Evolutionary conservation across 2,797 vertebrate species (phyloP).

Genomic region (Sparus aurata): DNA sequence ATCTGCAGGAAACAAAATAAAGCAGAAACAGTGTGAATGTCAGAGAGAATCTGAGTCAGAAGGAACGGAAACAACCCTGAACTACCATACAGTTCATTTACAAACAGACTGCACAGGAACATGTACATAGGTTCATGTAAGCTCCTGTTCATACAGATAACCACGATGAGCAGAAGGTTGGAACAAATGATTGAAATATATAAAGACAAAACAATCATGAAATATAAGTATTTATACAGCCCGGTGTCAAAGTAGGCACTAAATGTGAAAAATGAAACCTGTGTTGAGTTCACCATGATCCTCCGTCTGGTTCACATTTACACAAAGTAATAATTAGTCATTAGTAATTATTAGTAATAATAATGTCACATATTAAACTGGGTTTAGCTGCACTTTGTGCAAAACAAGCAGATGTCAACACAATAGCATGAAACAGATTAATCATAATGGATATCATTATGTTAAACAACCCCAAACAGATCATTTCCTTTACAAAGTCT

Average conservation of each 20-base stretch:
- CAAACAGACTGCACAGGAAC: constrained; percentile 51
- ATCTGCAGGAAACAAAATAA: constrained; percentile 66
- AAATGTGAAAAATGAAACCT: constrained; percentile 37
- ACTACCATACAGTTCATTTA: constrained; percentile 19
- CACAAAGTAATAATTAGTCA: background rate
- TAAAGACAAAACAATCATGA: constrained; percentile 2
- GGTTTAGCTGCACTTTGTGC: too few relatives aligned
- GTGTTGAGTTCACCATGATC: constrained; percentile 25
- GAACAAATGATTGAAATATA: constrained; percentile 10
- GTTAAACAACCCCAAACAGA: background rate
- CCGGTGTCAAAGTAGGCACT: constrained; percentile 33
- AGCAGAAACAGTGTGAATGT: too few relatives aligned
- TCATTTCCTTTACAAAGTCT: background rate
- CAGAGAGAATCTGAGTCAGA: too few relatives aligned
- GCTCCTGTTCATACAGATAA: constrained; percentile 55
- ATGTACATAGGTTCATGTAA: constrained; percentile 64
- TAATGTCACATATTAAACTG: too few relatives aligned
- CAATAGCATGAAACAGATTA: background rate
- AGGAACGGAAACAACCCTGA: too few relatives aligned
- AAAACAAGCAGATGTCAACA: background rate
- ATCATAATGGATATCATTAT: background rate
- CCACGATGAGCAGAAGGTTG: constrained; percentile 51
- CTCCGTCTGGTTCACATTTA: background rate
- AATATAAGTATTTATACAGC: background rate
- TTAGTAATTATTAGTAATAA: too few relatives aligned